Percentiles rank a stretch among this genome's conserved stretches.
Evolutionary conservation across 2,113 vertebrate species (phyloP).

Genomic region (Pseudopipra pipra): DNA sequence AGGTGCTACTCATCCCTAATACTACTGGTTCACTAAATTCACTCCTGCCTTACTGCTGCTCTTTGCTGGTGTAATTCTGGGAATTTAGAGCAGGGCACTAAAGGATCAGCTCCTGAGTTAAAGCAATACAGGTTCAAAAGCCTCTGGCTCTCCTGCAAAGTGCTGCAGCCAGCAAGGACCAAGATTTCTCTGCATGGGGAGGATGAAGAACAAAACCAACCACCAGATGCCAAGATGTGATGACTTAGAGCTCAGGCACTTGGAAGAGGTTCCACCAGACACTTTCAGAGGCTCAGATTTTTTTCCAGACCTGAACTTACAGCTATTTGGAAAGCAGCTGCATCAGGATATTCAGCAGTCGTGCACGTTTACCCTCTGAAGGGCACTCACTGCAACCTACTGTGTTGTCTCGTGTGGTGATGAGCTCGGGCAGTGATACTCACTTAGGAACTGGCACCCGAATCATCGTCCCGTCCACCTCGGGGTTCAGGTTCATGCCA

Average conservation of each 20-base stretch:
- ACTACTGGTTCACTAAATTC: not conserved
- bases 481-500: conserved; percentile 96
- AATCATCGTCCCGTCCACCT: conserved; percentile 90
- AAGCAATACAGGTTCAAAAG: not conserved
- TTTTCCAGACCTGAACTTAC: not conserved
- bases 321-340: not conserved
- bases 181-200: not conserved
- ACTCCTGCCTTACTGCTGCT: not conserved
- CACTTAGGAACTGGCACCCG: conserved; percentile 93
- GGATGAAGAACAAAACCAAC: not conserved
- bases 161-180: not conserved
- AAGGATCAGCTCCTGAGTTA: not conserved
- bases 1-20: not conserved
- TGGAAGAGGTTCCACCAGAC: not conserved
- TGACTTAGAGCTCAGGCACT: not conserved
- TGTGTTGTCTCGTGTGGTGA: not conserved
- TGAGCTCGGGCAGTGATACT: conserved; percentile 58
- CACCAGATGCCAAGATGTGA: not conserved
- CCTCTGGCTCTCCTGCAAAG: not conserved
- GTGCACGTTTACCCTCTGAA: not conserved
- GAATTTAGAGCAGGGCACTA: not conserved
- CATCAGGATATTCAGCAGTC: not conserved
- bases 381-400: not conserved
- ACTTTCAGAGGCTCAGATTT: not conserved
- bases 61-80: not conserved